A percentile compares a stretch with the other conserved stretches of the same genome.
These are phyloP conservation scores for Synergus gifuensis DNA, from an alignment of 2,888 invertebrate genomes.

Conservation along the genomic window DNA sequence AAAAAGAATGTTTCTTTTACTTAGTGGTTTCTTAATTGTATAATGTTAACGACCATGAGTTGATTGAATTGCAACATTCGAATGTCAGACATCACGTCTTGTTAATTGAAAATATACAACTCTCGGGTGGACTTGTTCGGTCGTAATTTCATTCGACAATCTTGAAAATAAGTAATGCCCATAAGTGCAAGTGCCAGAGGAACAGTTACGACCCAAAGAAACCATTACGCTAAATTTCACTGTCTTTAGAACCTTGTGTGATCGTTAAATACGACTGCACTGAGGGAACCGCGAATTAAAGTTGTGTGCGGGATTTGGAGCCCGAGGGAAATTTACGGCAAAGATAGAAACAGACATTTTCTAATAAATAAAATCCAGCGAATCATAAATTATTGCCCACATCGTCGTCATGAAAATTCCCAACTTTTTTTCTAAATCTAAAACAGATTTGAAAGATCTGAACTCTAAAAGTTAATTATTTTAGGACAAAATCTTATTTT, in stretches of 20 bases:
- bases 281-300: neutral
- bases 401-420: neutral
- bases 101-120: constrained; percentile 24
- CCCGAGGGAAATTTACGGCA: neutral
- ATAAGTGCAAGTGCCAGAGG: constrained; percentile 32
- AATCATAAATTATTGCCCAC: neutral
- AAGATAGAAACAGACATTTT: neutral
- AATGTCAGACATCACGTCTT: neutral
- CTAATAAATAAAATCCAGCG: neutral
- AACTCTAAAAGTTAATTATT: too few relatives aligned
- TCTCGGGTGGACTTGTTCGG: neutral
- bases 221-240: constrained; percentile 33
- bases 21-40: too few relatives aligned
- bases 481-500: neutral
- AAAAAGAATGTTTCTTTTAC: too few relatives aligned
- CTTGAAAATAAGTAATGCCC: constrained; percentile 38
- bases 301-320: neutral
- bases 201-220: constrained; percentile 39
- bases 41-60: neutral
- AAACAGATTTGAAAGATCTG: too few relatives aligned
- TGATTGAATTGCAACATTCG: constrained; percentile 28
- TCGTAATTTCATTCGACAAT: constrained; percentile 31
- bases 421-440: too few relatives aligned
- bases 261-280: constrained; percentile 25
- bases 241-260: constrained; percentile 28